A percentile compares a stretch with the other conserved stretches of the same genome.
These are phyloP conservation scores for Tachysurus fulvidraco DNA, from an alignment of 2,113 vertebrate species.

Conservation along the genomic window DNA sequence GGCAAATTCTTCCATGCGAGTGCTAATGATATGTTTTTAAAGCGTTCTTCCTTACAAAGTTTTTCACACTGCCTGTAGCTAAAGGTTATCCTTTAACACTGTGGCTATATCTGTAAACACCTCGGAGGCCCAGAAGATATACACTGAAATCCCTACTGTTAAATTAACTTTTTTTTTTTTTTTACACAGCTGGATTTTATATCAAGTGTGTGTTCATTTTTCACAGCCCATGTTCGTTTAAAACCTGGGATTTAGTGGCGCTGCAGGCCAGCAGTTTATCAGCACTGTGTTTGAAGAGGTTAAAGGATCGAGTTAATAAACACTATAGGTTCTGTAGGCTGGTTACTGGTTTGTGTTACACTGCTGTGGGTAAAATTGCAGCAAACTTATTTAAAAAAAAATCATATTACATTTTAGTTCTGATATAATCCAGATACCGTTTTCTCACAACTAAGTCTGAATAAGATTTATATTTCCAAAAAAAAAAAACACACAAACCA, in stretches of 20 bases:
- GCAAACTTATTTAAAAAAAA: not conserved
- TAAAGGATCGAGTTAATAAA: slow-evolving; percentile 15
- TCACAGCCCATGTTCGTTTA: not conserved
- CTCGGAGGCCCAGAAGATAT: not conserved
- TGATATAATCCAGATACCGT: not conserved
- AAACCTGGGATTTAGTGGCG: not conserved
- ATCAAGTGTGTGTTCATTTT: not conserved
- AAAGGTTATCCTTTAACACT: not conserved
- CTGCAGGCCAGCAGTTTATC: slow-evolving; percentile 8
- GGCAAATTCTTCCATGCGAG: not conserved
- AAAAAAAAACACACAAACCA: not conserved
- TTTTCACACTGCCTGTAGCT: not conserved
- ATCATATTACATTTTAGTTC: not conserved
- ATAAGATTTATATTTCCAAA: not conserved
- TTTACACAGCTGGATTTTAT: not conserved
- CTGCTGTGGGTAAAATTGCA: not conserved
- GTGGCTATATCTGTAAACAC: not conserved
- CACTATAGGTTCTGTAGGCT: not conserved
- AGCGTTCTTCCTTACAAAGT: not conserved
- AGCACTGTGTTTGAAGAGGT: not conserved
- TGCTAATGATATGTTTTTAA: not conserved
- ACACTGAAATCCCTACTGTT: not conserved
- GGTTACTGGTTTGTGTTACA: not conserved
- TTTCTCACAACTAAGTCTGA: not conserved
- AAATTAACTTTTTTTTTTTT: not conserved